Evolutionary conservation across 2,888 invertebrate species (phyloP), one percentile per base, ranked within the genome.

Genomic region (Psococerastis gibbosa): DNA sequence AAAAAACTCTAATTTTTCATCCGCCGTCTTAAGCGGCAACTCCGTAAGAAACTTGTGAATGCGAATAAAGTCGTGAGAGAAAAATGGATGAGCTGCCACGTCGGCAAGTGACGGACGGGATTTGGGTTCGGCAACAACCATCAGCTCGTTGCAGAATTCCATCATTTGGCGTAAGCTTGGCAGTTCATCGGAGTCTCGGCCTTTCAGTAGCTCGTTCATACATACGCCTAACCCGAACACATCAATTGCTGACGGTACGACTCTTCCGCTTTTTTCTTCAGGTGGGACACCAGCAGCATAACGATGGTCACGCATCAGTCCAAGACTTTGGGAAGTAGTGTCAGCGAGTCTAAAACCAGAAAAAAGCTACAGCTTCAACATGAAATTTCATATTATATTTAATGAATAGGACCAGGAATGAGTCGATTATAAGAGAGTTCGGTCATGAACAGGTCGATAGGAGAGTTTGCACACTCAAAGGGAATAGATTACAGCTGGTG

Each of bases 21-120:
- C 65, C 51, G 78, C 77, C 45, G 67, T 68, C 59, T 89, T 88
- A 31, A 89, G 57, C 1, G 89, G 82, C 43, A 91, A 63, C 57
- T 84, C 82, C 52, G 75, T 75, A 1, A 91, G 65, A 62, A 88
- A 89, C 49, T 79, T 77, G 57, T 85, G 76, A 51, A 89, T 80
- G 17, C 71, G 66, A 47, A 89, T 76, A 57, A 89, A 88, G 54
- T 85, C 82, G 56, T 87, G 84, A 53, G 78, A 82, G 56, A 82
- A 88, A 60, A 83, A 82, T 35, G 72, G 71, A 61, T 87, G 82
- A 43, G 71, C 61, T 2, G 82, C 61, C 22, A 82, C 63, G 17
- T 71, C 67, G 5, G 71, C 68, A 23, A 88, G 64, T 48, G 69
- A 71, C 3, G 83, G 81, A 44, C 87, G 69, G 51, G 70, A 61